Evolutionary conservation across 2,113 vertebrate species (phyloP), one percentile per base, ranked within the genome.

Genomic region (Etia nguti): DNA sequence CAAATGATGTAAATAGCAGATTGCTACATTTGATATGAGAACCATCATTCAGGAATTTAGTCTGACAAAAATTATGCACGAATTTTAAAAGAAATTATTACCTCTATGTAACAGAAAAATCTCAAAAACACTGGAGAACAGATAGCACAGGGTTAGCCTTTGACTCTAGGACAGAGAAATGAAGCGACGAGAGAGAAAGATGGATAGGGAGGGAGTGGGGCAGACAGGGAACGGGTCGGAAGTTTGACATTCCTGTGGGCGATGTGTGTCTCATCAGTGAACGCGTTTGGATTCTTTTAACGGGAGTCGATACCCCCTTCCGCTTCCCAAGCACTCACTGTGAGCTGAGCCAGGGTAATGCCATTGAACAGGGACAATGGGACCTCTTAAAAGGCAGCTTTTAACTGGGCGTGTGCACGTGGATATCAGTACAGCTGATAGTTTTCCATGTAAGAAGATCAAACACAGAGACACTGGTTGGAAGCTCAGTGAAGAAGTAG

Each of bases 191-290:
- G 91, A 91, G 92, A 54, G 90, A 93, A 90, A 86, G 87, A 92
- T 88, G 83, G 84, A 90, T 90, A 48, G 89, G 88, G 89, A 88
- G 79, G 86, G 87, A 88, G 81, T 20, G 81, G 89, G 46, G 54
- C 56, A 81, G 79, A 81, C 56, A 77, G 79, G 87, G 86, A 88
- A 87, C 1, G 80, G 91, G 92, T 94, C 89, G 88, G 92, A 93
- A 92, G 93, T 96, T 95, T 95, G 95, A 96, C 95, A 96, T 96
- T 96, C 96, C 95, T 96, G 93, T 95, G 91, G 96, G 95, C 95
- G 84, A 95, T 95, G 91, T 95, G 95, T 94, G 94, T 94, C 94
- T 95, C 95, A 65, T 94, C 95, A 94, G 92, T 91, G 93, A 91
- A 94, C 91, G 81, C 93, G 94, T 91, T 94, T 86, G 91, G 94